Conservation (phyloP, 2,797 vertebrate genomes). For the Artibeus jamaicensis region DNA sequence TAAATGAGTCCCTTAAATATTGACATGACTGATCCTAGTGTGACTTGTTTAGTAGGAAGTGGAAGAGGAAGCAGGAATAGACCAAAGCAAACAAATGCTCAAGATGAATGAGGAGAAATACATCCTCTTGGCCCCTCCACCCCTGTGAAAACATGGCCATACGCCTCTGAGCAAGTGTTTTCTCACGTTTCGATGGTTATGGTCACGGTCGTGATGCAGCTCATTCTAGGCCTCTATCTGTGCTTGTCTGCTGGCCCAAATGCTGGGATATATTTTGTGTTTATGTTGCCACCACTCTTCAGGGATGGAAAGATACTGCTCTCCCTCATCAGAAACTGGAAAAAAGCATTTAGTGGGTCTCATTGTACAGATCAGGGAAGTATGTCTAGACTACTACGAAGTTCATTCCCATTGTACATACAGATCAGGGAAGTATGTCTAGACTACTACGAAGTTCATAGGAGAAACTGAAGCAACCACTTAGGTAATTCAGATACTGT, state of each 20-base stretch:
- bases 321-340: not conserved
- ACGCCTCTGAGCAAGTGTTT: not conserved
- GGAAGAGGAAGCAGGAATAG: constrained; percentile 65
- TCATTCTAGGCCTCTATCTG: not conserved
- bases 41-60: constrained; percentile 69
- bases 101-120: constrained; percentile 44
- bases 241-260: not conserved
- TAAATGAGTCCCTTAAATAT: constrained; percentile 63
- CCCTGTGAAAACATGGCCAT: not conserved
- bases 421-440: not conserved
- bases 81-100: constrained; percentile 59
- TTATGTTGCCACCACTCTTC: not conserved
- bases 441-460: not conserved
- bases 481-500: not conserved
- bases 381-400: not conserved
- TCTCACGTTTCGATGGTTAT: not conserved
- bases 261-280: not conserved
- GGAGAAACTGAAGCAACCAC: not conserved
- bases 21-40: constrained; percentile 40
- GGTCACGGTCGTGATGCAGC: not conserved
- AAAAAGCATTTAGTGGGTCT: not conserved
- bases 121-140: not conserved
- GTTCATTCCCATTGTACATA: not conserved
- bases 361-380: not conserved
- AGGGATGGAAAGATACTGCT: not conserved